These are phyloP conservation scores for Tetrax tetrax DNA, from an alignment of 2,113 vertebrate species.

Conservation along the genomic window DNA sequence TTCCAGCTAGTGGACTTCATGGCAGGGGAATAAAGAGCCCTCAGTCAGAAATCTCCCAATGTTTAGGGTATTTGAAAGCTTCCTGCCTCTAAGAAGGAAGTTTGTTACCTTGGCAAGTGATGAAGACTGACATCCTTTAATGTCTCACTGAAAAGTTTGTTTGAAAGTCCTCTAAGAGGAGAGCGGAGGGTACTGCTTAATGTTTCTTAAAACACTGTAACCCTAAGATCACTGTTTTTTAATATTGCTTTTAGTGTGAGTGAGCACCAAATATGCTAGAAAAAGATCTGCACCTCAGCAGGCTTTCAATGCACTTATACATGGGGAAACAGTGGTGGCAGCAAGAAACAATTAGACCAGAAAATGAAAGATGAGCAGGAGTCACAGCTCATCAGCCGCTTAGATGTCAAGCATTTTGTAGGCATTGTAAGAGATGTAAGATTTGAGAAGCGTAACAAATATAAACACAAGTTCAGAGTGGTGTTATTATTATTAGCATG, in stretches of 20 bases:
- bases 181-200: background rate
- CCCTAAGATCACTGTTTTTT: background rate
- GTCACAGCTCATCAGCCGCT: constrained; percentile 19
- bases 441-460: background rate
- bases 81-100: background rate
- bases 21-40: background rate
- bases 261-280: background rate
- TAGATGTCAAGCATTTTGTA: background rate
- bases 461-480: background rate
- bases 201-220: background rate
- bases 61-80: background rate
- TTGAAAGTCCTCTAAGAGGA: background rate
- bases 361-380: constrained; percentile 34
- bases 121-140: background rate
- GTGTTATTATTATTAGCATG: background rate
- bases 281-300: background rate
- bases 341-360: constrained; percentile 26
- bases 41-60: background rate
- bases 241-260: background rate
- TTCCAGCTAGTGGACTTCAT: background rate
- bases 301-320: background rate
- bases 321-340: background rate
- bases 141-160: background rate
- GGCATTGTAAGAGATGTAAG: background rate
- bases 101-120: background rate